Evolutionary conservation across 2,888 invertebrate species (phyloP), one percentile per base, ranked within the genome.

Genomic region (Orchesella flavescens): DNA sequence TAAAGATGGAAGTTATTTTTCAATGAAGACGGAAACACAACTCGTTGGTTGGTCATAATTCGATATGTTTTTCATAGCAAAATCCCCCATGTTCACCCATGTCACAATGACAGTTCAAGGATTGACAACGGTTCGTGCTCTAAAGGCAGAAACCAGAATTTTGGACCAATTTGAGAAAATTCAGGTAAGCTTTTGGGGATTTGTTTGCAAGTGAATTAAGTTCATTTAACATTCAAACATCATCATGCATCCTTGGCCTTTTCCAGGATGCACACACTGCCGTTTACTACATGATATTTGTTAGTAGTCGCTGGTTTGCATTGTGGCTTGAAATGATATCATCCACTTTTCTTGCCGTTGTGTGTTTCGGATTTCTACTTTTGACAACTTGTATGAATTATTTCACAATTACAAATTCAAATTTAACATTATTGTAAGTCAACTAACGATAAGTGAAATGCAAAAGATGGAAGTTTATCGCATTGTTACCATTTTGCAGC

Each of bases 71-170:
- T 34, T 34, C n/a, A n/a, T 23, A 83, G 83, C 83, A 23, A 78
- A 78, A 59, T 74, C 74, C 3, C 83, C 83, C 1, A 44, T 83
- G 73, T 78, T 83, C 46, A 78, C 83, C 0, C 78, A 83, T 55
- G 61, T 78, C 4, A 61, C 73, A 49, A 78, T 74, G 73, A 43
- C 83, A 1, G 66, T 78, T 15, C 78, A 78, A 17, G 83, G 83
- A 0, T 17, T 83, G 4, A 74, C 69, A 0, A 78, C 78, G 10
- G 66, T 83, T n/a, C 12, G 78, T 7, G 78, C 78, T 10, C 43
- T 78, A 19, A 34, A 55, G n/a, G 83, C 83, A 0, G 59, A 83
- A 13, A 34, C 68, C 0, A 68, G 78, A 15, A 55, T 83, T 19
- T 13, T 74, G 12, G 46, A 63, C 15, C 17, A 24, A 9, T 74